Percentiles rank a stretch among this genome's conserved stretches.
These are phyloP conservation scores for Machaerirhynchus nigripectus DNA, from an alignment of 2,113 vertebrate species.

Conservation along the genomic window DNA sequence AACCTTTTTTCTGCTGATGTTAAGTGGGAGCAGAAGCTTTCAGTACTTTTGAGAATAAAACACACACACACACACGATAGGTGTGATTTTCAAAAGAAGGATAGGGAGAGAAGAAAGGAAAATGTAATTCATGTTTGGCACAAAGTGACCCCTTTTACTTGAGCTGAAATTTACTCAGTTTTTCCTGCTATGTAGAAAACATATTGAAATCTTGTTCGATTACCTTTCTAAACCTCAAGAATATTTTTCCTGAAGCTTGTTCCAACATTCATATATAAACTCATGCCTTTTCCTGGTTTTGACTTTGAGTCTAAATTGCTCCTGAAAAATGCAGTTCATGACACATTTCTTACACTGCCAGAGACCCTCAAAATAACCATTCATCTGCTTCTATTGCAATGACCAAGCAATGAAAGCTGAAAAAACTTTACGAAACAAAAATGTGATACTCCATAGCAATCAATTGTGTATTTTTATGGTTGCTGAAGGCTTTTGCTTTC, in stretches of 20 bases:
- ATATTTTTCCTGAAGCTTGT: not conserved
- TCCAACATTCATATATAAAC: not conserved
- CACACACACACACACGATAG: not conserved
- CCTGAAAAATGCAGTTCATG: constrained; percentile 19
- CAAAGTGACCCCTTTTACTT: not conserved
- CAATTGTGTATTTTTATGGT: not conserved
- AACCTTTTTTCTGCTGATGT: not conserved
- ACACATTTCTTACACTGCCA: constrained; percentile 15
- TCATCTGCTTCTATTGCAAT: constrained; percentile 20
- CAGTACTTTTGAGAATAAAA: not conserved
- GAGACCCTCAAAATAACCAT: constrained; percentile 25
- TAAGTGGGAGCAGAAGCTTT: not conserved
- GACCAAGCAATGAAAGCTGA: not conserved
- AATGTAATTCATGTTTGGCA: not conserved
- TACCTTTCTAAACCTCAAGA: not conserved
- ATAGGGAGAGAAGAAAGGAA: not conserved
- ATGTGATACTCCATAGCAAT: not conserved
- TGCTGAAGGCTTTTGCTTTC: constrained; percentile 16
- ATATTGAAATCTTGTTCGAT: constrained; percentile 4
- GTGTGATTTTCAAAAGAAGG: constrained; percentile 1
- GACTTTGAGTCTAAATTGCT: constrained; percentile 5
- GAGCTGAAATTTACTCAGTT: not conserved
- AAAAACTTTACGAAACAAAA: constrained; percentile 52
- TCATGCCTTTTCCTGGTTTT: not conserved
- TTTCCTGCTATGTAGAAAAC: not conserved